Base-by-base conservation (phyloP, 2,888 invertebrate genomes). In the Temnothorax rugatulus region DNA sequence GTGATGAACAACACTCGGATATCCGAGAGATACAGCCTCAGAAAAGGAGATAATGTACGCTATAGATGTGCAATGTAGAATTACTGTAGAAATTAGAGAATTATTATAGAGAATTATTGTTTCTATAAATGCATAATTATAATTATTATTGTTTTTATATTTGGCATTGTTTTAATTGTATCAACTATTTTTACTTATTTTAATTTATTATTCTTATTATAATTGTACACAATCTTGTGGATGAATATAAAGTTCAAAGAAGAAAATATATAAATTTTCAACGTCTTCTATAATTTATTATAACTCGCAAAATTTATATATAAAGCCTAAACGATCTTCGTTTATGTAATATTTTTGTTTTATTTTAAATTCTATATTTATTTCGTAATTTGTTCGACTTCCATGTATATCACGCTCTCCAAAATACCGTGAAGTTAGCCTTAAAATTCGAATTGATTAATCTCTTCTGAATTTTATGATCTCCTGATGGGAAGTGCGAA, bases 1-100 rank as follows among this genome's bases (percentile, higher is more conserved):
- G 92, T 95, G 61, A 91, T 96, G n/a, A 93, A 94, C 34, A 92
- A 94, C 59, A 94, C 95, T 82, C 95, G 94, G 84, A 95, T 96
- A 71, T 92, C 95, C 15, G 92, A 95, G 57, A 93, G 93, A 86
- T 96, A 95, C 86, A 95, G 94, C 84, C 93, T 96, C 29, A 92
- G 93, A 87, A 92, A 93, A 79, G 91, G 93, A 64, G 95, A 95
- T 61, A 90, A 93, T 85, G 95, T 95, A 93, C 90, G 92, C 64
- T 25, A 64, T 15, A 74, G 8, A 64, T n/a, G 21, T 64, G 29
- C 29, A 29, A 29, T 29, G 8, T 64, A 21, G 9, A n/a, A 34
- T 34, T 0, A 41, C 41, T 64, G 0, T 66, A 44, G 1, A 64
- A 41, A 64, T 64, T 44, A 66, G 44, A 64, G 8, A 44, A 64